Evolutionary conservation across 2,888 invertebrate genomes (phyloP), one percentile per base, ranked within the genome.

Genomic region (Hetaerina titia): DNA sequence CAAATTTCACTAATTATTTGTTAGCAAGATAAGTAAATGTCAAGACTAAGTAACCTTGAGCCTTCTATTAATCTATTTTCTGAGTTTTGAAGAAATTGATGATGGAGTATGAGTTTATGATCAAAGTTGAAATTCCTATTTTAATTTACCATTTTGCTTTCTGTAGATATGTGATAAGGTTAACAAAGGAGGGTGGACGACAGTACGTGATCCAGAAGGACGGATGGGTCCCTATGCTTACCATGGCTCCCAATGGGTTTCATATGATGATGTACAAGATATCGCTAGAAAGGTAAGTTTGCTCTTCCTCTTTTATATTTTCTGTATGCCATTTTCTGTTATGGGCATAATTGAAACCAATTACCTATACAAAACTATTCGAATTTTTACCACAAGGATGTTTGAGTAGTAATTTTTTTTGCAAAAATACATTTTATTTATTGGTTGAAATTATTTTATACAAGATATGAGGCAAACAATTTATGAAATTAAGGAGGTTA

Each of bases 211-310:
- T 96, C 97, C 98, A 0, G 97, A 98, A 95, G 98, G 98, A 90
- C 97, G 98, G 56, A 98, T 99, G 97, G 99, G 99, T 0, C 99
- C 99, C 0, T 99, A 99, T 96, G 98, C 99, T 0, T 98, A 98
- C 95, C 97, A 97, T 95, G 97, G 98, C 57, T 98, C 99, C 96
- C 99, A 99, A 96, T 99, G 99, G 99, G 99, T 99, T 11, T 98
- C 99, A 13, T 99, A 99, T 96, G 99, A 99, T 96, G 99, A 99
- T 96, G 98, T 96, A 0, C 96, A 96, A 4, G 98, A 98, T 95
- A 97, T 98, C 89, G 97, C 97, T 94, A 97, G 97, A 95, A 98
- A 98, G 95, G 56, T 74, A 81, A 92, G 56, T n/a, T 4, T 9
- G 1, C 31, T 19, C 31, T 81, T 69, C 69, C 22, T n/a, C 8